Conservation (phyloP, 1,140 invertebrate species). For the Tigriopus japonicus region DNA sequence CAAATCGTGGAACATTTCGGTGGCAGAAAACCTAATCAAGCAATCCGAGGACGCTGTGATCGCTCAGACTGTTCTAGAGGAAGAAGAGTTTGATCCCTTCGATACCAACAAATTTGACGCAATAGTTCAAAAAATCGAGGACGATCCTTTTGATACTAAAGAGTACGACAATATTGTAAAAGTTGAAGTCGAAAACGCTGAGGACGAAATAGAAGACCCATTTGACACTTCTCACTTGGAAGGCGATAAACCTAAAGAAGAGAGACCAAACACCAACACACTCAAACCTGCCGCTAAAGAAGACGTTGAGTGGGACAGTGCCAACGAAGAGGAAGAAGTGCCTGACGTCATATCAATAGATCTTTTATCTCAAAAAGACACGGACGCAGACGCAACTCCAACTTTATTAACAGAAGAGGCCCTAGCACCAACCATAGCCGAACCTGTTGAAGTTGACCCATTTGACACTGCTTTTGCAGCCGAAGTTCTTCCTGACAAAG, state of each 20-base stretch:
- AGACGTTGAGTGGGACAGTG: background rate
- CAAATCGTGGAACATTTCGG: conserved; percentile 13
- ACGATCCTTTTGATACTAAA: background rate
- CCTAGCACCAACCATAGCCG: too few relatives aligned
- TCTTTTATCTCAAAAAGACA: background rate
- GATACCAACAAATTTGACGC: conserved; percentile 11
- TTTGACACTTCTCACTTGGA: conserved; percentile 21
- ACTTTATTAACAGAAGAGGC: too few relatives aligned
- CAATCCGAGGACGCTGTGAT: conserved; percentile 6
- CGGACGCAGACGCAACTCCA: background rate
- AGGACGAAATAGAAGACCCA: conserved; percentile 15
- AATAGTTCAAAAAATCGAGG: background rate
- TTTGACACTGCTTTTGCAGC: conserved; percentile 16
- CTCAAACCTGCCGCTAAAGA: conserved; percentile 17
- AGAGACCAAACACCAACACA: conserved; percentile 14
- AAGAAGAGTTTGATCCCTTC: conserved; percentile 11
- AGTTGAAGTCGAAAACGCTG: background rate
- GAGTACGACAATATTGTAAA: too few relatives aligned
- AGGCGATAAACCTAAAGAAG: conserved; percentile 18
- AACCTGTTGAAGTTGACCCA: conserved; percentile 7
- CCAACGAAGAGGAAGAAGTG: too few relatives aligned
- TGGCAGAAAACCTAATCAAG: conserved; percentile 6
- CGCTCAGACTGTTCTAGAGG: background rate
- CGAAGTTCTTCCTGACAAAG: conserved; percentile 16
- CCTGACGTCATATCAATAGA: too few relatives aligned